These are phyloP conservation scores for Pollenia griseotomentosa DNA, from an alignment of 2,888 invertebrate genomes.

Conservation along the genomic window DNA sequence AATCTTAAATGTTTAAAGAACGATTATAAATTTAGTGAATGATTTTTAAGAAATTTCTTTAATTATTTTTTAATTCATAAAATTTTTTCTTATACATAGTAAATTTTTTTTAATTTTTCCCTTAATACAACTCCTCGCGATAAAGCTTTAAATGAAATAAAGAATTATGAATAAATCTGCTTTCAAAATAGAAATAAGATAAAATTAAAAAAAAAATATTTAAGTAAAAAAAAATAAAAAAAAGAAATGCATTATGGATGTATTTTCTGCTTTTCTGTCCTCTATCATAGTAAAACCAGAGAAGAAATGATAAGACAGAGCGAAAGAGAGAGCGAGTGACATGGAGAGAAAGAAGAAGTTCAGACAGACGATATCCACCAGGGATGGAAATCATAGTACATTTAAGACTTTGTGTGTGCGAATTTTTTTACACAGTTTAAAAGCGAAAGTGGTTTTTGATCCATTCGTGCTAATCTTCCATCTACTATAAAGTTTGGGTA, in stretches of 20 bases:
- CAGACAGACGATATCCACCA: not conserved
- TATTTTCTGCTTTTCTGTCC: conserved; percentile 2
- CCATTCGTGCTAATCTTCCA: no score
- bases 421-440: no score
- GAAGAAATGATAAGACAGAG: conserved; percentile 47
- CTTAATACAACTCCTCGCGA: conserved; percentile 21
- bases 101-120: not conserved
- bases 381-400: no score
- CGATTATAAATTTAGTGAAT: not conserved
- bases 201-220: conserved; percentile 16
- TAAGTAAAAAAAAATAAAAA: not conserved
- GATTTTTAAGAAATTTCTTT: not conserved
- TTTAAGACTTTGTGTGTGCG: no score
- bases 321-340: not conserved
- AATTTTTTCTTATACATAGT: not conserved
- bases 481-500: no score
- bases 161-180: not conserved
- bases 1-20: no score
- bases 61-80: not conserved
- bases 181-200: conserved; percentile 28
- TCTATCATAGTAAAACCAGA: conserved; percentile 10
- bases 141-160: conserved; percentile 25
- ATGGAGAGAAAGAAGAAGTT: not conserved
- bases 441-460: no score
- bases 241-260: conserved; percentile 11